Evolutionary conservation across 2,888 invertebrate species (phyloP).

Genomic region (Andrena trimmerana): DNA sequence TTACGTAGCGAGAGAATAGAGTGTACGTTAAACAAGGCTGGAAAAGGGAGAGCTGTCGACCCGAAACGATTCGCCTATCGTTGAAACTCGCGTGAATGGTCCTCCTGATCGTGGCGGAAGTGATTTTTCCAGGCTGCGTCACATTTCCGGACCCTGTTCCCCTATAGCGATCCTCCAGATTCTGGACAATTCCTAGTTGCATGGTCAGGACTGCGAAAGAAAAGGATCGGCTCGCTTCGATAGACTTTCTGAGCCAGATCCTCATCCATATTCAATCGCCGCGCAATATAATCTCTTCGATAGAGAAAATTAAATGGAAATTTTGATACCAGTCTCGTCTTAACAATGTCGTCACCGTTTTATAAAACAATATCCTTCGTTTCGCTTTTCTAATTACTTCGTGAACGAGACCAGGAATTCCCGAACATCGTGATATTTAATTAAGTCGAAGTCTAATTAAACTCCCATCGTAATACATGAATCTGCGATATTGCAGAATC

Average conservation of each 20-base stretch:
- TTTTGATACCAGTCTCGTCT: background rate
- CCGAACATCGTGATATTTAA: background rate
- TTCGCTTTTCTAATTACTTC: too few relatives aligned
- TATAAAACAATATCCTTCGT: too few relatives aligned
- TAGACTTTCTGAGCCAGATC: conserved; percentile 5
- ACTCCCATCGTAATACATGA: background rate
- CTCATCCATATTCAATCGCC: conserved; percentile 17
- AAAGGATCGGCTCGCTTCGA: conserved; percentile 11
- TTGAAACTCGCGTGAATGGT: conserved; percentile 50
- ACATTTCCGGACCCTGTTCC: conserved; percentile 34
- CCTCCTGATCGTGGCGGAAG: conserved; percentile 49
- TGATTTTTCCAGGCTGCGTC: conserved; percentile 61
- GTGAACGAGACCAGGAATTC: too few relatives aligned
- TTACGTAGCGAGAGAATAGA: conserved; percentile 44
- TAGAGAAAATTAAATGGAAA: background rate
- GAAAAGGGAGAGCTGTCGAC: conserved; percentile 25
- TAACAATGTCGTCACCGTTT: background rate
- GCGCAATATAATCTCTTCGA: background rate
- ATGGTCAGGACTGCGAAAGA: conserved; percentile 8
- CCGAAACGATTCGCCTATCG: conserved; percentile 25
- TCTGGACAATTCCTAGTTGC: conserved; percentile 8
- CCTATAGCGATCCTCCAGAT: conserved; percentile 13
- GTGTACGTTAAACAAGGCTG: conserved; percentile 59
- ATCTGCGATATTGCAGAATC: background rate
- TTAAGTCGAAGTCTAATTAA: background rate